phyloP scores from a whole-genome alignment of 2,888 invertebrate species.

The Aethes cnicana region DNA sequence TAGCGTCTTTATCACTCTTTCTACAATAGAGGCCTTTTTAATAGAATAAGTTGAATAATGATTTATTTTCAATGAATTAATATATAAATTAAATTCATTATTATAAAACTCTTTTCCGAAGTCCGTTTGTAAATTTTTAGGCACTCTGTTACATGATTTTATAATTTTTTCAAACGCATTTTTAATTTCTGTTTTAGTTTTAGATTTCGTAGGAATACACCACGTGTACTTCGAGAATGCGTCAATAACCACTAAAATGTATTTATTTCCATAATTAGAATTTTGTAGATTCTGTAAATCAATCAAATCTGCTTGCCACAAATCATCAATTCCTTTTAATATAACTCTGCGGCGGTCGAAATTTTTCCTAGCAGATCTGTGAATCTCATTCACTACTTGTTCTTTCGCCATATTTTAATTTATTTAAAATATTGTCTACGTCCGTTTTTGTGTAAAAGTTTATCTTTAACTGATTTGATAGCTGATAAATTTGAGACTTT shows the following conservation, averaged over 20 bases:
- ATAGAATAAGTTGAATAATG: constrained; percentile 30
- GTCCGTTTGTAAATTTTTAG: background rate
- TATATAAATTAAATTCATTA: background rate
- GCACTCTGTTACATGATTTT: background rate
- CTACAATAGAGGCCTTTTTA: constrained; percentile 34
- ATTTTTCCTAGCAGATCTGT: background rate
- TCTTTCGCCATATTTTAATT: background rate
- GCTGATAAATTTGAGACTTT: background rate
- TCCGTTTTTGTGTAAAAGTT: background rate
- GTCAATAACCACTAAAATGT: too few relatives aligned
- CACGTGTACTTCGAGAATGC: background rate
- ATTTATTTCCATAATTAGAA: background rate
- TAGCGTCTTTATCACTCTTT: constrained; percentile 33
- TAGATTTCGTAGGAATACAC: background rate
- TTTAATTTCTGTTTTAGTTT: background rate
- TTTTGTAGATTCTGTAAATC: background rate
- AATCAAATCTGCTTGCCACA: constrained; percentile 1
- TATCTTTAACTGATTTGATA: background rate
- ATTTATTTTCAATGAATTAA: constrained; percentile 13
- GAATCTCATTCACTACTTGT: constrained; percentile 1
- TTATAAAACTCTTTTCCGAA: background rate
- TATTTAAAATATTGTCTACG: background rate
- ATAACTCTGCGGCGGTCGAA: background rate
- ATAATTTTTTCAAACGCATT: constrained; percentile 1
- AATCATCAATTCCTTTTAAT: constrained; percentile 5